Percentiles rank a stretch among this genome's conserved stretches.
Evolutionary conservation across 2,797 vertebrate genomes (phyloP).

Genomic region (Threskiornis aethiopicus): DNA sequence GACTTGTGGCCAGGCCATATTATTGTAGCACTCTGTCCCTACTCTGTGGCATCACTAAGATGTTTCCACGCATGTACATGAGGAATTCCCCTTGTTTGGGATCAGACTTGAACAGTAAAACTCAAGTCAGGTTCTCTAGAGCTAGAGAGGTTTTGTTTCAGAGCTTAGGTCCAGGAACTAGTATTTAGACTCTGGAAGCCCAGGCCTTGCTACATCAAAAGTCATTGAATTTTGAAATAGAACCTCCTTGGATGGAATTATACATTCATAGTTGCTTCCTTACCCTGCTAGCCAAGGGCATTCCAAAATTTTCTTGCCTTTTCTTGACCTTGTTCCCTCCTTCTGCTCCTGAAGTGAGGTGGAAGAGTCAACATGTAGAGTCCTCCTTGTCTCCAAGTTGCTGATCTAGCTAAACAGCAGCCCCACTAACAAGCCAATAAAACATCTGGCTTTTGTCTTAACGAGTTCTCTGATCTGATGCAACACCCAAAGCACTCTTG

Average conservation of each 20-base stretch:
- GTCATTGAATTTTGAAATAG: not conserved
- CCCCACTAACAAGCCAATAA: not conserved
- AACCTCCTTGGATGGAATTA: not conserved
- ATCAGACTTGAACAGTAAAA: not conserved
- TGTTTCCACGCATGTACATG: accelerated
- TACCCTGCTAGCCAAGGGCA: not conserved
- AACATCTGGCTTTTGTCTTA: not conserved
- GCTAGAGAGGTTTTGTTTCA: not conserved
- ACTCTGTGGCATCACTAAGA: not conserved
- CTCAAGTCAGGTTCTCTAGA: not conserved
- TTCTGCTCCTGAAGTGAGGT: not conserved
- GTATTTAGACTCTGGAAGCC: not conserved
- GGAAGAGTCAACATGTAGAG: not conserved
- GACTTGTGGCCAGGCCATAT: not conserved
- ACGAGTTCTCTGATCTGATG: not conserved
- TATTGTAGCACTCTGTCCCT: not conserved
- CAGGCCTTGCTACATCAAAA: not conserved
- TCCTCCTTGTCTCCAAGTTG: not conserved
- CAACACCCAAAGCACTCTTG: not conserved
- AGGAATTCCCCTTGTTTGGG: not conserved
- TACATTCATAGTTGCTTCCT: not conserved
- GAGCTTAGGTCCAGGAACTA: not conserved
- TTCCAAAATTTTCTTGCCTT: not conserved
- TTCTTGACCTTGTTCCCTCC: not conserved
- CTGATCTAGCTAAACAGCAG: not conserved